phyloP scores from a whole-genome alignment of 2,113 vertebrate species.

The Actenoides hombroni region DNA sequence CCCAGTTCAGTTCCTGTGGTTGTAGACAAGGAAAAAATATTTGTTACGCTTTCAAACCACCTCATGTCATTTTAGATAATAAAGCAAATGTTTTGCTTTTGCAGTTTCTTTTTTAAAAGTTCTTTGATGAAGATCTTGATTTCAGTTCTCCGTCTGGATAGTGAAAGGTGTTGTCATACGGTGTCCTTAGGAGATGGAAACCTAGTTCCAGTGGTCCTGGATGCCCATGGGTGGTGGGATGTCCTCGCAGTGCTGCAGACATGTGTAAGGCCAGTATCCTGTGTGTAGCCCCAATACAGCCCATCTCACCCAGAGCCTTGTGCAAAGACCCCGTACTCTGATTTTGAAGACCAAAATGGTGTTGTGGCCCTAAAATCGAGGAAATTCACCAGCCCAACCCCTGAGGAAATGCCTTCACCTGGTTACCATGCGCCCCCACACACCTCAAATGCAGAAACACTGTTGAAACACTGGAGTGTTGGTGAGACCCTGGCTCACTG shows the following conservation, averaged over 20 bases:
- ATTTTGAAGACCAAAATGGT: neutral
- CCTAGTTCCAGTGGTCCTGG: fast-evolving
- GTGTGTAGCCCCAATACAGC: neutral
- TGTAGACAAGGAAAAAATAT: neutral
- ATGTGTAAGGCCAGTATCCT: neutral
- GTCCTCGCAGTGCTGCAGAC: neutral
- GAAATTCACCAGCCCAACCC: neutral
- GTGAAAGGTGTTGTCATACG: fast-evolving
- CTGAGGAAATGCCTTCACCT: neutral
- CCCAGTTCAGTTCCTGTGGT: neutral
- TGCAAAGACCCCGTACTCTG: neutral
- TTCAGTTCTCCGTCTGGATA: neutral
- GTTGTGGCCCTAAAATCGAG: neutral
- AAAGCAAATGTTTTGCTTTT: neutral
- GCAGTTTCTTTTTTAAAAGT: neutral
- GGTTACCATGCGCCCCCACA: neutral
- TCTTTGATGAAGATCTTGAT: neutral
- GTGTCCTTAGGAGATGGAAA: neutral
- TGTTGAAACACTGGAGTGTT: neutral
- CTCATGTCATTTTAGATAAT: neutral
- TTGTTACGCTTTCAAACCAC: neutral
- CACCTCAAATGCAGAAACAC: neutral
- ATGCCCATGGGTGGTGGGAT: neutral
- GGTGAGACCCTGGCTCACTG: neutral
- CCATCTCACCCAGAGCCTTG: neutral